Evolutionary conservation across 2,888 invertebrate genomes (phyloP).

Genomic region (Nomada goodeniana): DNA sequence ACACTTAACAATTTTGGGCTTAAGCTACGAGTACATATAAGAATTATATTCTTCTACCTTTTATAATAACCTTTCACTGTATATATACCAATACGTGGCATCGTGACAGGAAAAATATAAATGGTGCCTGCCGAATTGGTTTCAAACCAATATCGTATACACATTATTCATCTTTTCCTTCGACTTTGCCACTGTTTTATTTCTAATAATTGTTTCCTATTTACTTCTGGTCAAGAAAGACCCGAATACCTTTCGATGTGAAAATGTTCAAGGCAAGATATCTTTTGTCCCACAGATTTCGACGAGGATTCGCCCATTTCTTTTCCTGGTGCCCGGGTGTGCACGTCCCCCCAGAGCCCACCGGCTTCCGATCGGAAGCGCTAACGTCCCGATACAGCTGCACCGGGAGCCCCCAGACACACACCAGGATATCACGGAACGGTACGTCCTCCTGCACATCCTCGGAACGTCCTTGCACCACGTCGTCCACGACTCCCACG

Average conservation of each 20-base stretch:
- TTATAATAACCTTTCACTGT: background rate
- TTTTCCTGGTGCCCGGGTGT: conserved; percentile 95
- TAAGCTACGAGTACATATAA: too few species aligned
- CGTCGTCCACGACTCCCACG: conserved; percentile 73
- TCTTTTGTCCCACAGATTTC: conserved; percentile 88
- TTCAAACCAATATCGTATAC: too few species aligned
- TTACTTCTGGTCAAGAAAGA: too few species aligned
- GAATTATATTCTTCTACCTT: background rate
- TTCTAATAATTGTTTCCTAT: background rate
- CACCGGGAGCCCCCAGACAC: conserved; percentile 90
- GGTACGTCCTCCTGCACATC: conserved; percentile 85
- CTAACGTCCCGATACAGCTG: conserved; percentile 92
- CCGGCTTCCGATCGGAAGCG: conserved; percentile 90
- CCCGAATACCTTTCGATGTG: too few species aligned
- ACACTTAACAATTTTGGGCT: too few species aligned
- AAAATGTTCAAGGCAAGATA: background rate
- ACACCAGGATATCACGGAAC: conserved; percentile 89
- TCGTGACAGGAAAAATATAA: too few species aligned
- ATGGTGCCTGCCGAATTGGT: too few species aligned
- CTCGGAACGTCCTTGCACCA: conserved; percentile 75
- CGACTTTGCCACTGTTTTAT: too few species aligned
- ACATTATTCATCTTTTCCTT: too few species aligned
- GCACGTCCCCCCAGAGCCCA: conserved; percentile 87
- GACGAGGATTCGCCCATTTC: conserved; percentile 96
- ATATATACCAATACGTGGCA: too few species aligned